Evolutionary conservation across 2,797 vertebrate species (phyloP).

Genomic region (Neosilurus mollespiculum): DNA sequence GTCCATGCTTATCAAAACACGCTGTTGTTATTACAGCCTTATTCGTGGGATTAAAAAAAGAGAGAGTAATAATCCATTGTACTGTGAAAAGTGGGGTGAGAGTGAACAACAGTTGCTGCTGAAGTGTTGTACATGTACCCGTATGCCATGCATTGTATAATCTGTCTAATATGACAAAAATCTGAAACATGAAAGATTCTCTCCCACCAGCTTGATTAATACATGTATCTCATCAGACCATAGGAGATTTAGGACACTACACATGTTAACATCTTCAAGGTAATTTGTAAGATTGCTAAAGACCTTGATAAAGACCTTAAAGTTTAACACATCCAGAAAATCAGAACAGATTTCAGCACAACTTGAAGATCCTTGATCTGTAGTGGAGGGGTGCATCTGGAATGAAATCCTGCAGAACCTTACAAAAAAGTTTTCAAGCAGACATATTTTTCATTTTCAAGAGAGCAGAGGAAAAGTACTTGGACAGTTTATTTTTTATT

Average conservation of each 20-base stretch:
- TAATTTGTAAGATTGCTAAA: neutral
- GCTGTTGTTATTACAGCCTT: no score
- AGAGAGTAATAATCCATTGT: no score
- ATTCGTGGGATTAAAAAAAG: no score
- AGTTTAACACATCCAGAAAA: neutral
- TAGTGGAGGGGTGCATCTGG: neutral
- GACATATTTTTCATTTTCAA: neutral
- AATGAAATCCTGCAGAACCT: neutral
- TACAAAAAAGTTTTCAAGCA: neutral
- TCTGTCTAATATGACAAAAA: neutral
- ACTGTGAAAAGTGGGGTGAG: no score
- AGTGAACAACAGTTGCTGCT: no score
- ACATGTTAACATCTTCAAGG: neutral
- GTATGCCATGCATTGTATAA: neutral
- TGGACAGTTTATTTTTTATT: neutral
- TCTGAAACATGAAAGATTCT: neutral
- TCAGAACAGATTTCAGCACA: neutral
- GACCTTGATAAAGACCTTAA: neutral
- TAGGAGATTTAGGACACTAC: neutral
- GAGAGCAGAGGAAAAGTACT: neutral
- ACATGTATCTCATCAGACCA: neutral
- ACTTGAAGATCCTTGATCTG: neutral
- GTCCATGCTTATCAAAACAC: no score
- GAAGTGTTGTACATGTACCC: no score
- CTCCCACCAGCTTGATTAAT: neutral